Evolutionary conservation across 2,797 vertebrate species (phyloP), one percentile per base, ranked within the genome.

Genomic region (Mormyrus hasselquistii): DNA sequence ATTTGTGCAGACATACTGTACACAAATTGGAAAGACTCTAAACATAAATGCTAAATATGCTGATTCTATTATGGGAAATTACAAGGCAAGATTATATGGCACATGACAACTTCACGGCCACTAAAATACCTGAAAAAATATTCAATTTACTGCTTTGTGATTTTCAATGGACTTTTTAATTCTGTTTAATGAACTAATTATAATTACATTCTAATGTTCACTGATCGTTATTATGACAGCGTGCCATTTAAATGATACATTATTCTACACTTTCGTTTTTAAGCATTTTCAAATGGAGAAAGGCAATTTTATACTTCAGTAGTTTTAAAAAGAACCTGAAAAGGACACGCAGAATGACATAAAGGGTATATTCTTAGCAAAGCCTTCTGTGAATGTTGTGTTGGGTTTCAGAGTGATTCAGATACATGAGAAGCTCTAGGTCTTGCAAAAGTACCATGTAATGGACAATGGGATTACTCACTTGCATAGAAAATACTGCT

Each of bases 101-200:
- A 79, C 14, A 79, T 41, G 16, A 79, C 14, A 79, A 79, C 34
- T 38, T 38, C 73, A 79, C 34, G 73, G 69, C 34, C 62, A 69
- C 69, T 38, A 38, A 38, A 38, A 41, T 76, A 76, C 69, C 69
- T 76, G 69, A 41, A 76, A 41, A 44, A 79, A 79, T 79, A 79
- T 79, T 79, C 73, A 79, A 79, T 79, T 79, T 79, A 44, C 38
- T 79, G 73, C 73, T 79, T 79, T 79, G 73, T 79, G 73, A 79
- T 38, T 79, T 79, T 44, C 73, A 79, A 38, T 79, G 73, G 73
- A 44, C 73, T 41, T 79, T 79, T 44, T 41, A 79, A 79, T 79
- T 79, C 73, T 79, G 73, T 38, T 44, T 79, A 79, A 79, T 44
- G 73, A 79, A 79, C 73, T 79, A 79, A 79, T 79, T 41, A 79